A percentile compares a stretch with the other conserved stretches of the same genome.
Conservation (phyloP, 2,113 vertebrate species). For the Zosterops japonicus region DNA sequence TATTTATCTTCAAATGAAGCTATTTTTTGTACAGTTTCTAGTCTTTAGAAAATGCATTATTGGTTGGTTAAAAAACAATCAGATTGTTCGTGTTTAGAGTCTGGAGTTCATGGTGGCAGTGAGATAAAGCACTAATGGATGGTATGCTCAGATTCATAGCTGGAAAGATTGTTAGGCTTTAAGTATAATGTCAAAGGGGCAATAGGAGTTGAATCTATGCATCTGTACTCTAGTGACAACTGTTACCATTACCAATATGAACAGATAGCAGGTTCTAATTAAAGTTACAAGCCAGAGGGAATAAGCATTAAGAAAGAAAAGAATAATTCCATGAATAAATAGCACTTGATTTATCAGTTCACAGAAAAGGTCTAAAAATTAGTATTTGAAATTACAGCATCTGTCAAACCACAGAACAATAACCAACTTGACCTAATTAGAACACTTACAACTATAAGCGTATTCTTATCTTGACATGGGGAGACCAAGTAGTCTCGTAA, state of each 20-base stretch:
- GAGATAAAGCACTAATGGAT: slow-evolving; percentile 29
- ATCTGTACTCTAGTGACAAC: slow-evolving; percentile 63
- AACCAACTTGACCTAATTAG: slow-evolving; percentile 74
- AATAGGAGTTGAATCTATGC: slow-evolving; percentile 31
- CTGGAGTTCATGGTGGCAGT: slow-evolving; percentile 13
- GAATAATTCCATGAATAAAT: slow-evolving; percentile 73
- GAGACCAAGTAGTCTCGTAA: background rate
- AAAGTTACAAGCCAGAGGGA: slow-evolving; percentile 78
- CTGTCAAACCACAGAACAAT: slow-evolving; percentile 73
- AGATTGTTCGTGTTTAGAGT: background rate
- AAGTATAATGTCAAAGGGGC: slow-evolving; percentile 56
- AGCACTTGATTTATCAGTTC: slow-evolving; percentile 74
- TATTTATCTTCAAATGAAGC: slow-evolving; percentile 57
- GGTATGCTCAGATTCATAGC: slow-evolving; percentile 1
- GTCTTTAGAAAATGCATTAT: slow-evolving; percentile 32
- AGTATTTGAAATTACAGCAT: slow-evolving; percentile 71
- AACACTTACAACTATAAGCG: slow-evolving; percentile 34
- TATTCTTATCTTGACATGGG: slow-evolving; percentile 59
- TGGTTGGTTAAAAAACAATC: slow-evolving; percentile 34
- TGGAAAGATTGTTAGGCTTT: slow-evolving; percentile 26
- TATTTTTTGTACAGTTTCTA: background rate
- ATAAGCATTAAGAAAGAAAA: slow-evolving; percentile 73
- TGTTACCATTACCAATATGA: slow-evolving; percentile 62
- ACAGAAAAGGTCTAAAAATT: slow-evolving; percentile 73
- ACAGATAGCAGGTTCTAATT: slow-evolving; percentile 77